Evolutionary conservation across 2,888 invertebrate species (phyloP), one percentile per base, ranked within the genome.

Genomic region (Macrophya alboannulata): DNA sequence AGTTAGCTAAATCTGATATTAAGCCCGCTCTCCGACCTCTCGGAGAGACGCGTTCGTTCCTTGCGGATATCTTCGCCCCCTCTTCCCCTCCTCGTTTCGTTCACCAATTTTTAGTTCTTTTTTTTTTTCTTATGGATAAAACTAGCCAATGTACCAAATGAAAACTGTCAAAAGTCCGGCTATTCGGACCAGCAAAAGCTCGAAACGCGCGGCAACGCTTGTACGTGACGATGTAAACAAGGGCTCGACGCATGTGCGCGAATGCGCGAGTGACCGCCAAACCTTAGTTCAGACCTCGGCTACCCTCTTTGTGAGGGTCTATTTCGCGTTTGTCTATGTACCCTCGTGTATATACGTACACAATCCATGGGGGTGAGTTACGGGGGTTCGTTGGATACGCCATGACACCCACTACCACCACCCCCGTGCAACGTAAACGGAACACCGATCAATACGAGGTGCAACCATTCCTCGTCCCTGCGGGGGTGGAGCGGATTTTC

Each of bases 181-280:
- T 21, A 25, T 21, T 62, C 10, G 37, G 31, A 31, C 68, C 0
- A 25, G 37, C 17, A 68, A 3, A 31, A 31, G 31, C 68, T 83
- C 45, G 68, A 71, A 71, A 83, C 48, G 71, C 83, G 83, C 71
- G 83, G 83, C 83, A 71, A 83, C 83, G 68, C 68, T n/a, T 77
- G 37, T 31, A 68, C 68, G 68, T 31, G 25, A 43, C 83, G 83
- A 83, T 83, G 83, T 83, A 83, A 83, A 83, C 83, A 83, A 83
- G 68, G 83, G 51, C 25, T 83, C 68, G 83, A 83, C 83, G 83
- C 83, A 83, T 83, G 83, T 83, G 83, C 83, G 83, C 83, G 83
- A 68, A 21, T 83, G 83, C 83, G 83, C 83, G 83, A 68, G 48
- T 71, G 68, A 65, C 83, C 83, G 83, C 31, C 83, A 68, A 83